Evolutionary conservation across 2,888 invertebrate genomes (phyloP), one percentile per base, ranked within the genome.

Genomic region (Calliopum simillimum): DNA sequence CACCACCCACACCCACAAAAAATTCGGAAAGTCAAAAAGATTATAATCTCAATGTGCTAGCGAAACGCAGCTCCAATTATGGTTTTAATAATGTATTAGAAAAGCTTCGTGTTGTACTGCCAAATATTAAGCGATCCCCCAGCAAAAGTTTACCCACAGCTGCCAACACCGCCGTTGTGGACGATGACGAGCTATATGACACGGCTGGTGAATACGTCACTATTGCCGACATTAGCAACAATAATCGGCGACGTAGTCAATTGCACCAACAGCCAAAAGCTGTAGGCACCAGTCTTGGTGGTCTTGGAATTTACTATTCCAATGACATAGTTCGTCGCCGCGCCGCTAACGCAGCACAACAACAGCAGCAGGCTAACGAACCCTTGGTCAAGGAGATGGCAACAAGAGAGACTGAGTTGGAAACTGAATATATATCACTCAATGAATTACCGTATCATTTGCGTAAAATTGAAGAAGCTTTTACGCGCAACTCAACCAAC

Each of bases 221-320:
- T 63, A 93, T 95, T 80, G 92, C 94, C 53, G 94, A 95, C 85
- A 91, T 93, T 69, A 90, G 91, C 82, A 93, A 93, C 83, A 93
- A 93, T 80, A 93, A 94, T 81, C 90, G 92, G 55, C 76, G 75
- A 1, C 75, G 77, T 67, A 75, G 74, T 64, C 76, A 74, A 41
- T 46, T 76, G 69, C 33, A n/a, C n/a, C 46, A 46, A 21, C 67
- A 67, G 56, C 56, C 66, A 14, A 66, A 66, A 56, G 46, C 58
- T 75, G 68, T 72, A 14, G 33, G 62, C 71, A 23, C 72, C 72
- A 2, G 69, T 69, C 23, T n/a, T n/a, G 76, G 79, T 71, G 77
- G 80, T 70, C 79, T 84, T 71, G 86, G 85, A 71, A 83, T 88
- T 70, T 89, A 89, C 79, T 92, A 92, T 78, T 90, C 90, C 72